These are phyloP conservation scores for Pandemis heparana DNA, from an alignment of 2,888 invertebrate genomes.

Conservation along the genomic window DNA sequence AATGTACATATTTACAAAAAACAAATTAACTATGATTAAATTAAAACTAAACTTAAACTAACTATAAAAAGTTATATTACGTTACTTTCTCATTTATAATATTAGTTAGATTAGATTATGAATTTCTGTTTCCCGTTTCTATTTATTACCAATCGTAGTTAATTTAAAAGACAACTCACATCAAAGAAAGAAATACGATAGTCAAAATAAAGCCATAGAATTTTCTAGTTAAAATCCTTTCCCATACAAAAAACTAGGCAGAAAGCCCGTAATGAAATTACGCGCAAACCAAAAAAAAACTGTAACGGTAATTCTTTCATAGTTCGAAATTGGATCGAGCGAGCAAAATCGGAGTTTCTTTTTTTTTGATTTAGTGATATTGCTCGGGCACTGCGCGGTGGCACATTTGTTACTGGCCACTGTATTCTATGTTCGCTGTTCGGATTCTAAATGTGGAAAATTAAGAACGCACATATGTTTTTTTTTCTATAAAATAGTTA, in stretches of 20 bases:
- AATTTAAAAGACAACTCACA: neutral
- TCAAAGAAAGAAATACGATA: neutral
- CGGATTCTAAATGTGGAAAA: neutral
- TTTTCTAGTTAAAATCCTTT: neutral
- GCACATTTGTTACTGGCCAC: constrained; percentile 19
- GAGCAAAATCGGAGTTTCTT: constrained; percentile 8
- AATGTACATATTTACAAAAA: too few species aligned
- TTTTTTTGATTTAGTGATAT: constrained; percentile 29
- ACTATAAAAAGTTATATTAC: too few species aligned
- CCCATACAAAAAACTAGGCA: neutral
- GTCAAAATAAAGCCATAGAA: neutral
- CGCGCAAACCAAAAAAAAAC: neutral
- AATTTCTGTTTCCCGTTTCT: too few species aligned
- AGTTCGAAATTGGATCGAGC: constrained; percentile 23
- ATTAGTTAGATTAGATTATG: too few species aligned
- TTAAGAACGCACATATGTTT: too few species aligned
- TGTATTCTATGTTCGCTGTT: neutral
- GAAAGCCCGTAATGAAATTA: neutral
- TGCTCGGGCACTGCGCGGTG: constrained; percentile 17
- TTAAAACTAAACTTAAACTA: too few species aligned
- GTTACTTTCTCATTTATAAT: too few species aligned
- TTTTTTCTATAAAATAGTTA: neutral
- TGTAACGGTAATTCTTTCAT: constrained; percentile 14
- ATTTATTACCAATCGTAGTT: too few species aligned
- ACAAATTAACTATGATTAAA: too few species aligned